phyloP scores from a whole-genome alignment of 2,797 vertebrate genomes.

The Benthosema pterotum region DNA sequence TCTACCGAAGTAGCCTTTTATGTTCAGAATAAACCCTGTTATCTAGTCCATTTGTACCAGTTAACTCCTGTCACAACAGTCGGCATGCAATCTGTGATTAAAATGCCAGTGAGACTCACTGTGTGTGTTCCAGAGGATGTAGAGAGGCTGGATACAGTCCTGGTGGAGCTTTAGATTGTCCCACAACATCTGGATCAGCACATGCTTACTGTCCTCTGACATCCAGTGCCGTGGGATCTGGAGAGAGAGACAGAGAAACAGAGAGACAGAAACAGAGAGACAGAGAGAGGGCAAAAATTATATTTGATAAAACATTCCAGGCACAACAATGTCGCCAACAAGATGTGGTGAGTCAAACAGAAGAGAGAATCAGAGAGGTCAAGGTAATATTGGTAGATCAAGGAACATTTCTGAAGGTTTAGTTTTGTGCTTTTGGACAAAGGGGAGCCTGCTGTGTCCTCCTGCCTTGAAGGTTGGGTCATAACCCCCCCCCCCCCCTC shows the following conservation, averaged over 20 bases:
- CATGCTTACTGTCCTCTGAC: constrained; percentile 96
- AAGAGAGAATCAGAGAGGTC: too few species aligned
- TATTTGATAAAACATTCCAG: too few species aligned
- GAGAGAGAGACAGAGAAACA: neutral
- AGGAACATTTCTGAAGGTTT: too few species aligned
- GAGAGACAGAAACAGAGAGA: neutral
- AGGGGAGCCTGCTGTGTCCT: too few species aligned
- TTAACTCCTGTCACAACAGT: too few species aligned
- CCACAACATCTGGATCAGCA: constrained; percentile 97
- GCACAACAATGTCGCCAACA: neutral
- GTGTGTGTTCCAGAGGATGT: constrained; percentile 95
- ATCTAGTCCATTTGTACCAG: too few species aligned
- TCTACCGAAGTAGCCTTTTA: too few species aligned
- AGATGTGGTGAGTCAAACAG: neutral
- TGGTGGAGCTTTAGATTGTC: constrained; percentile 98
- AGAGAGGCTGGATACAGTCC: constrained; percentile 91
- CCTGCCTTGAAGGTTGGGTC: too few species aligned
- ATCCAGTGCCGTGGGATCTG: constrained; percentile 90
- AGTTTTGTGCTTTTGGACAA: too few species aligned
- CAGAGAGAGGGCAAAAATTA: constrained; percentile 15
- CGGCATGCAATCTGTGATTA: neutral
- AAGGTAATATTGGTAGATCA: too few species aligned
- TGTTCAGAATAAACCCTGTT: too few species aligned
- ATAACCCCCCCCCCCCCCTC: too few species aligned
- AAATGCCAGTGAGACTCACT: constrained; percentile 77